Evolutionary conservation across 2,888 invertebrate species (phyloP), one percentile per base, ranked within the genome.

Genomic region (Deladenus siricidicola): DNA sequence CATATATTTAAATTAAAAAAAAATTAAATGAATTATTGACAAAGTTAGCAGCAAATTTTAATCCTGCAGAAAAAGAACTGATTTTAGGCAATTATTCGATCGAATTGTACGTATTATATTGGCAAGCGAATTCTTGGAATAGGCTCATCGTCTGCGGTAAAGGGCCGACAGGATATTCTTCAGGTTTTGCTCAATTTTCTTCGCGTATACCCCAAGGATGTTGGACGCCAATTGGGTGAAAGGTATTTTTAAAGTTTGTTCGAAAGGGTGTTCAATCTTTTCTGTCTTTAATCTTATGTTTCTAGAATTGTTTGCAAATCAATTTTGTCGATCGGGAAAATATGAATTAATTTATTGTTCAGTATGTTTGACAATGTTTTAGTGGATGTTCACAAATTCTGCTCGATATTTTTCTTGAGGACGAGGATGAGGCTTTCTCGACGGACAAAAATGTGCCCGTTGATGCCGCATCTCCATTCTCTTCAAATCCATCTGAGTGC

Each of bases 81-180:
- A 44, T 54, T 58, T 56, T 57, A 49, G 39, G 34, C 29, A 17
- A 1, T 57, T 6, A 55, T 56, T 26, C 54, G 30, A n/a, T 53
- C 53, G 23, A 53, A 53, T n/a, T 34, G 17, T 39, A 23, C 23
- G 34, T 53, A 34, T 34, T 34, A 34, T 39, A 39, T 53, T 34
- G 53, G 53, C 19, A 34, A 29, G 23, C 39, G 39, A 10, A 34
- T 34, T 34, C 8, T 14, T 34, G 21, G 39, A 34, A 10, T 53
- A 53, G 34, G 23, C 19, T 43, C 53, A 1, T 34, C 3, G 3
- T 23, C 19, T 6, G 53, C 29, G 34, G 10, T 48, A 28, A 49
- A 28, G 48, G 8, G 24, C 4, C n/a, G 56, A 1, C 47, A 29
- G 3, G 51, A 58, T 51, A 14, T 58, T 24, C 26, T 50, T 6